Conservation (phyloP, 2,888 invertebrate genomes). For the Halictus quadricinctus region DNA sequence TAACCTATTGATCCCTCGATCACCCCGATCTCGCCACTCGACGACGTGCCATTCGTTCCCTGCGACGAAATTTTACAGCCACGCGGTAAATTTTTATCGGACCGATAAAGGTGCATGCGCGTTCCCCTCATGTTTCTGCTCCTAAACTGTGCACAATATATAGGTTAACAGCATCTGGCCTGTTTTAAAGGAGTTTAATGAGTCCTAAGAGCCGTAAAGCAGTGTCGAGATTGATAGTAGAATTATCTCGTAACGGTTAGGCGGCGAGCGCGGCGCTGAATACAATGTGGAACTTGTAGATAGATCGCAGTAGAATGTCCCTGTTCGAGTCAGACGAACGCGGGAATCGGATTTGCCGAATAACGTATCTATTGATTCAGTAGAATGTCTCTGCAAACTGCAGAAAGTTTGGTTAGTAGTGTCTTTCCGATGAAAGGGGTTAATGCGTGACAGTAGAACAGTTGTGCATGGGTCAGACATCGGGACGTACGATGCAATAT, state of each 20-base stretch:
- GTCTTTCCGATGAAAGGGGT: background rate
- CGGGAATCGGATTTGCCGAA: background rate
- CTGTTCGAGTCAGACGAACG: background rate
- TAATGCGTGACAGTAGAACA: background rate
- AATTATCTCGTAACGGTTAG: background rate
- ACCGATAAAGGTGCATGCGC: background rate
- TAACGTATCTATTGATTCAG: background rate
- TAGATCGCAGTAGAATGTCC: background rate
- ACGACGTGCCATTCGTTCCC: constrained; percentile 24
- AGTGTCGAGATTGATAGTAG: background rate
- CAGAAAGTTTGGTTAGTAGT: background rate
- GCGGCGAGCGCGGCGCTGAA: background rate
- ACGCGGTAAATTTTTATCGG: constrained; percentile 10
- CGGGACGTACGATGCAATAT: background rate
- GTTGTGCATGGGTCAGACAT: background rate
- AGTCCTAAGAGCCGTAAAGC: background rate
- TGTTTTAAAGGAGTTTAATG: background rate
- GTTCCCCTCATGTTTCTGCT: background rate
- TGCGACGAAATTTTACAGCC: constrained; percentile 25
- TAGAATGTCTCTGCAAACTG: background rate
- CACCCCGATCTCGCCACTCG: constrained; percentile 38
- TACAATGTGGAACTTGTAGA: background rate
- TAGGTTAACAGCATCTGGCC: background rate
- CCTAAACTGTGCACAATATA: background rate
- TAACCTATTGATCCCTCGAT: constrained; percentile 43